A percentile compares a stretch with the other conserved stretches of the same genome.
These are phyloP conservation scores for Sweltsa coloradensis DNA, from an alignment of 1,140 invertebrate species.

Conservation along the genomic window DNA sequence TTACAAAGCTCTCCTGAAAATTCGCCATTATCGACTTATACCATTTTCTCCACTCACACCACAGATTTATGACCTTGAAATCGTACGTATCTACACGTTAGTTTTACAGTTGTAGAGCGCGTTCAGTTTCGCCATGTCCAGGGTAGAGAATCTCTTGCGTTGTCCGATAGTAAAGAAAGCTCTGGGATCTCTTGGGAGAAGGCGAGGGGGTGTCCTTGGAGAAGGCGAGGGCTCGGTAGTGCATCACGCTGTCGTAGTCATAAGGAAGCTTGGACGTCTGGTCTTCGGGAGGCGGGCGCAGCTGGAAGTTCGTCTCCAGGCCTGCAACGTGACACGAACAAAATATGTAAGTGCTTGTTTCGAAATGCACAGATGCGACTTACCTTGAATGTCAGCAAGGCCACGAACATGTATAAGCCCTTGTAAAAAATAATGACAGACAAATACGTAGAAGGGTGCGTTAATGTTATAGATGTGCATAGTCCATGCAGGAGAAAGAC, in stretches of 20 bases:
- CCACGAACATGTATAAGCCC: neutral
- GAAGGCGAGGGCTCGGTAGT: conserved; percentile 35
- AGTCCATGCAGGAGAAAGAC: too few relatives aligned
- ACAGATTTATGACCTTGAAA: too few relatives aligned
- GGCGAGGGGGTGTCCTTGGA: conserved; percentile 23
- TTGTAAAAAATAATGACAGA: neutral
- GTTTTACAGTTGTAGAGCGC: conserved; percentile 10
- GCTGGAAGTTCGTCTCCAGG: conserved; percentile 9
- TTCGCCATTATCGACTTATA: too few relatives aligned
- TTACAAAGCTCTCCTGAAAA: too few relatives aligned
- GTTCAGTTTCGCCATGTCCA: conserved; percentile 13
- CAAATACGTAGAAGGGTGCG: neutral
- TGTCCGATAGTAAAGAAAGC: conserved; percentile 6
- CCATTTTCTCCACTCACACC: too few relatives aligned
- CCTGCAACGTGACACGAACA: conserved; percentile 8
- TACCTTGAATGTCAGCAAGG: too few relatives aligned
- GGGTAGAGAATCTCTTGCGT: neutral
- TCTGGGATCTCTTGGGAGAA: conserved; percentile 17
- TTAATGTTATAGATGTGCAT: neutral
- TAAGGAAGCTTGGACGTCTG: conserved; percentile 26
- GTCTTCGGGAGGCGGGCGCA: neutral
- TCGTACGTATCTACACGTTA: too few relatives aligned
- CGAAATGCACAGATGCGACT: neutral
- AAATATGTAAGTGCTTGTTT: neutral
- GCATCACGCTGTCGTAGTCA: conserved; percentile 36